These are phyloP conservation scores for Xenops minutus DNA, from an alignment of 2,797 vertebrate species.

Conservation along the genomic window DNA sequence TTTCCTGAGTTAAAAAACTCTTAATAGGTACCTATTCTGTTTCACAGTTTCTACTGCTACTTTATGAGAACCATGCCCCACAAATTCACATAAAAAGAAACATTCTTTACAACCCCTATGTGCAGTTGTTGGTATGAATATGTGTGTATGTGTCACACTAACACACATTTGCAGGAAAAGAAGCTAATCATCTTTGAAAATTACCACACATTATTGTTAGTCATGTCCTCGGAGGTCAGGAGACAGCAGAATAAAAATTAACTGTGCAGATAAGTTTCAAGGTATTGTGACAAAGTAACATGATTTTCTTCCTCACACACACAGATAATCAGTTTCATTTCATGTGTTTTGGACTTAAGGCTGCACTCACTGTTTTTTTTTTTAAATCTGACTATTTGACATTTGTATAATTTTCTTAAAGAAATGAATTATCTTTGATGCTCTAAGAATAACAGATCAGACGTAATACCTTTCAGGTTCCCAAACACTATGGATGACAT, in stretches of 20 bases:
- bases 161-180: neutral
- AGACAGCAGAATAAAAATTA: neutral
- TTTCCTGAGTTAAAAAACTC: neutral
- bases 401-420: neutral
- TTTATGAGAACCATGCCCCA: neutral
- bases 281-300: neutral
- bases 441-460: neutral
- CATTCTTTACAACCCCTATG: neutral
- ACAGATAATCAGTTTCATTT: neutral
- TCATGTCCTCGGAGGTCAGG: neutral
- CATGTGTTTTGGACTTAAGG: neutral
- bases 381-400: neutral
- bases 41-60: neutral
- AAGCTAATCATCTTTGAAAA: neutral
- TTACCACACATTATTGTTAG: neutral
- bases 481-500: rapidly evolving
- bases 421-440: neutral
- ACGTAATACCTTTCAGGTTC: neutral
- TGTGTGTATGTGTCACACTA: neutral
- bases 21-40: neutral
- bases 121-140: too few species aligned
- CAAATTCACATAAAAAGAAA: neutral
- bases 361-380: neutral
- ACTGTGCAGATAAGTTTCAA: neutral
- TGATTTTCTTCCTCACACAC: neutral